Percentiles rank a stretch among this genome's conserved stretches.
Conservation (phyloP, 2,113 vertebrate genomes). For the Ammodytes dubius region DNA sequence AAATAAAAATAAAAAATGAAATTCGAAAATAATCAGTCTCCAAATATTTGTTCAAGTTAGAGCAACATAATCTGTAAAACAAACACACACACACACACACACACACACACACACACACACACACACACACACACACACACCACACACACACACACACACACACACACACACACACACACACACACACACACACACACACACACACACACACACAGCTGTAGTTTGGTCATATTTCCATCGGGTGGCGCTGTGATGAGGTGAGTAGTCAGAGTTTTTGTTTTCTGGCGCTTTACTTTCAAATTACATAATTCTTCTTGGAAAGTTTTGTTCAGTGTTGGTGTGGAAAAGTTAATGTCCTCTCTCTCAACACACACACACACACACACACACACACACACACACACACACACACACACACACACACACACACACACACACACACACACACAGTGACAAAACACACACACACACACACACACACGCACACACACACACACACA, state of each 20-base stretch:
- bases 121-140: constrained; percentile 6
- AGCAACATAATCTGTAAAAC: constrained; percentile 62
- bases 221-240: constrained; percentile 43
- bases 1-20: constrained; percentile 34
- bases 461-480: no score
- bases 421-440: no score
- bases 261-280: background rate
- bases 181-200: constrained; percentile 31
- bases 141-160: constrained; percentile 11
- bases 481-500: no score
- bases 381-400: no score
- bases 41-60: constrained; percentile 71
- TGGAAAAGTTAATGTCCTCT: constrained; percentile 74
- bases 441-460: no score
- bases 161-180: background rate
- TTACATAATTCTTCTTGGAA: constrained; percentile 80
- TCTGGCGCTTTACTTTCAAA: constrained; percentile 45
- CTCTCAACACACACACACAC: constrained; percentile 21
- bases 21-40: constrained; percentile 63
- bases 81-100: background rate
- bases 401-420: no score
- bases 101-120: constrained; percentile 25
- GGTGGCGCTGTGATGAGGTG: constrained; percentile 66
- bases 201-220: constrained; percentile 3
- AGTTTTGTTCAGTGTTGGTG: constrained; percentile 76